These are phyloP conservation scores for Fukomys damarensis DNA, from an alignment of 2,113 vertebrate species.

Conservation along the genomic window DNA sequence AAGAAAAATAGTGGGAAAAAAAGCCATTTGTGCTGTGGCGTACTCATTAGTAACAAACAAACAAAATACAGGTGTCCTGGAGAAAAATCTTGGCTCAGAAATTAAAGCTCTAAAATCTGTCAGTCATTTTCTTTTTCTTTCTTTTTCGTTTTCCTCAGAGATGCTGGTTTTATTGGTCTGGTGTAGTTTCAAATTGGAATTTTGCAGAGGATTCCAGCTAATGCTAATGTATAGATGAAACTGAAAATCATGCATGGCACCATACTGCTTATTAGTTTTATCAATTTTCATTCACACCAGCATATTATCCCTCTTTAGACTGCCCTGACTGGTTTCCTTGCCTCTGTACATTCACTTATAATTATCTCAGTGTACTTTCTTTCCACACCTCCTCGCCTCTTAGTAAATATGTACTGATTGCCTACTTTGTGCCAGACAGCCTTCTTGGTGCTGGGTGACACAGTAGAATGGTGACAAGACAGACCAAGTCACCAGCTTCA, in stretches of 20 bases:
- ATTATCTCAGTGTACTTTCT: neutral
- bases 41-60: neutral
- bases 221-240: neutral
- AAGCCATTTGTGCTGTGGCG: neutral
- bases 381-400: neutral
- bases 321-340: neutral
- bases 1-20: neutral
- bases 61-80: neutral
- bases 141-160: no score
- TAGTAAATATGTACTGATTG: neutral
- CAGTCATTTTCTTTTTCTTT: no score
- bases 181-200: neutral
- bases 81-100: neutral
- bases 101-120: neutral
- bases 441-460: no score
- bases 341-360: neutral
- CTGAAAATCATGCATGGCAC: fast-evolving
- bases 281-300: neutral
- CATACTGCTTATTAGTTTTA: neutral
- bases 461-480: neutral
- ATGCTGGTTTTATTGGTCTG: neutral
- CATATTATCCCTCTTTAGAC: neutral
- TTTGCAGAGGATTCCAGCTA: neutral
- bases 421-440: neutral
- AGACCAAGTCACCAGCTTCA: neutral